Conservation (phyloP, 2,888 invertebrate genomes). For the Macrophya alboannulata region DNA sequence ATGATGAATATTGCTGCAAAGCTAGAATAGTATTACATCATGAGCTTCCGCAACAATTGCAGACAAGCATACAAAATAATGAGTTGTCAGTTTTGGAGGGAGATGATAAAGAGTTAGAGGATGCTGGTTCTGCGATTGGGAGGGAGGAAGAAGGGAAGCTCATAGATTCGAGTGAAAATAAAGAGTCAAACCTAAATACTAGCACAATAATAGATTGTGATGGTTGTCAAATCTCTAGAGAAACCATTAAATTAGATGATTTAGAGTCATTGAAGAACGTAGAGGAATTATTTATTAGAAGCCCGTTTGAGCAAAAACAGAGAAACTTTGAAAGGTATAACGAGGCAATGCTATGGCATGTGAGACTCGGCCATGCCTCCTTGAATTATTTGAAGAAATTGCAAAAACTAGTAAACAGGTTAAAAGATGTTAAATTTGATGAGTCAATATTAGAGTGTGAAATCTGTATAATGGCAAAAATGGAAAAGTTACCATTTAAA, state of each 20-base stretch:
- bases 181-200: not conserved
- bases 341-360: constrained; percentile 49
- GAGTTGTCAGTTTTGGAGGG: constrained; percentile 47
- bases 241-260: constrained; percentile 46
- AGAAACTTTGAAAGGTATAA: not conserved
- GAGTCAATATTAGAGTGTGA: constrained; percentile 65
- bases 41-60: constrained; percentile 55
- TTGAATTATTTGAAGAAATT: constrained; percentile 63
- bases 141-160: constrained; percentile 15
- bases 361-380: constrained; percentile 59
- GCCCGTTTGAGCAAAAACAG: constrained; percentile 3
- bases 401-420: constrained; percentile 61
- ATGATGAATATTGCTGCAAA: constrained; percentile 6
- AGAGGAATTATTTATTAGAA: constrained; percentile 22
- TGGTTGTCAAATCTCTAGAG: not conserved
- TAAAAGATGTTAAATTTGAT: constrained; percentile 65
- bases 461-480: too few species aligned
- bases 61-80: constrained; percentile 39
- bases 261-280: constrained; percentile 2
- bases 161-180: not conserved
- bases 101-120: not conserved
- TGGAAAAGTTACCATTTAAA: constrained; percentile 61
- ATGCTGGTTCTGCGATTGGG: constrained; percentile 51
- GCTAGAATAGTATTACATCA: constrained; percentile 47
- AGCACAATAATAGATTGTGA: not conserved